These are phyloP conservation scores for Rhinoptilus africanus DNA, from an alignment of 2,113 vertebrate species.

Conservation along the genomic window DNA sequence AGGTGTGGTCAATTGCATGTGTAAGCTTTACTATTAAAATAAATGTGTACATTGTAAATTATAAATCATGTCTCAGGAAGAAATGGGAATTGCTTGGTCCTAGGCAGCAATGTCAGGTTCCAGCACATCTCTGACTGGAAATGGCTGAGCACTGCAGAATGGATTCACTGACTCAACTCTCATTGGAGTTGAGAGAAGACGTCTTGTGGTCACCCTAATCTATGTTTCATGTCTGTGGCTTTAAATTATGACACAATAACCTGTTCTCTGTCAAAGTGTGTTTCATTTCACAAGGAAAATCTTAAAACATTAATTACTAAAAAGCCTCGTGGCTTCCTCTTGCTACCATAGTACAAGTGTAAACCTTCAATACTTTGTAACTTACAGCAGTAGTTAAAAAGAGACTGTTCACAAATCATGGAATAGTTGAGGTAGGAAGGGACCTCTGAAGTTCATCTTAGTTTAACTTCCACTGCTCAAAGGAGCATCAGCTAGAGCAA, in stretches of 20 bases:
- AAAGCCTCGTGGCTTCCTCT: not conserved
- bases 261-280: not conserved
- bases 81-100: not conserved
- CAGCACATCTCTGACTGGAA: not conserved
- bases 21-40: not conserved
- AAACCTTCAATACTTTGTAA: not conserved
- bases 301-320: not conserved
- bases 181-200: not conserved
- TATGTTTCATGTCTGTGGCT: slow-evolving; percentile 16
- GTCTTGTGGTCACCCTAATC: not conserved
- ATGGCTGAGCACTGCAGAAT: not conserved
- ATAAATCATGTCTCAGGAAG: not conserved
- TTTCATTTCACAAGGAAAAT: not conserved
- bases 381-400: not conserved
- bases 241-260: not conserved
- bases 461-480: not conserved
- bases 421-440: not conserved
- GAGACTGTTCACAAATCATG: not conserved
- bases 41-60: not conserved
- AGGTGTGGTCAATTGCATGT: not conserved
- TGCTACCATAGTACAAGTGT: not conserved
- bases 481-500: not conserved
- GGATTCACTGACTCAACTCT: not conserved
- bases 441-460: not conserved
- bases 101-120: not conserved